Evolutionary conservation across 1,140 invertebrate genomes (phyloP).

Genomic region (Neoseiulus cucumeris): DNA sequence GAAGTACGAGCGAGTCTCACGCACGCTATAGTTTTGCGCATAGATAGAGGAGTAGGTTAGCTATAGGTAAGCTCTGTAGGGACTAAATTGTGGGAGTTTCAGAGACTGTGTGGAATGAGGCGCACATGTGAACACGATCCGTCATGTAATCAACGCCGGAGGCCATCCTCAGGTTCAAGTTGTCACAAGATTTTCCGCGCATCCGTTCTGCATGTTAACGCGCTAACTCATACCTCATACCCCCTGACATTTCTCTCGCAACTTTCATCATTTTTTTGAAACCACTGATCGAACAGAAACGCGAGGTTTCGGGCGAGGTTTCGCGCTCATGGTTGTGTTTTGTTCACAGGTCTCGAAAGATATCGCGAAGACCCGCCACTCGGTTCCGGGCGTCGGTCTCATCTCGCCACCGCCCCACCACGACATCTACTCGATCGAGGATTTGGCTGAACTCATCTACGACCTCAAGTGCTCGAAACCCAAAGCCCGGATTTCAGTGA

Average conservation of each 20-base stretch:
- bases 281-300: no score
- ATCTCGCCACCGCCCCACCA: conserved; percentile 98
- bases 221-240: not conserved
- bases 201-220: no score
- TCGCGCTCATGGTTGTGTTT: no score
- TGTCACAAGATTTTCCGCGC: no score
- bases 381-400: conserved; percentile 86
- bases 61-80: no score
- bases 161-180: not conserved
- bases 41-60: no score
- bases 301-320: no score
- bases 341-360: conserved; percentile 56
- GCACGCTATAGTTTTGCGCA: no score
- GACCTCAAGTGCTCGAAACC: conserved; percentile 97
- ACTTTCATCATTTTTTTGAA: conserved; percentile 10
- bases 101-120: no score
- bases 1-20: no score
- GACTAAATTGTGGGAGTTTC: no score
- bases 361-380: conserved; percentile 84
- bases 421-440: conserved; percentile 98
- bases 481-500: conserved; percentile 80
- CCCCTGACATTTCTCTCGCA: not conserved
- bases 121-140: no score
- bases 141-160: not conserved
- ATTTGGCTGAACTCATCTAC: conserved; percentile 92